Percentiles rank a stretch among this genome's conserved stretches.
These are phyloP conservation scores for Cyprinodon tularosa DNA, from an alignment of 2,113 vertebrate genomes.

Conservation along the genomic window DNA sequence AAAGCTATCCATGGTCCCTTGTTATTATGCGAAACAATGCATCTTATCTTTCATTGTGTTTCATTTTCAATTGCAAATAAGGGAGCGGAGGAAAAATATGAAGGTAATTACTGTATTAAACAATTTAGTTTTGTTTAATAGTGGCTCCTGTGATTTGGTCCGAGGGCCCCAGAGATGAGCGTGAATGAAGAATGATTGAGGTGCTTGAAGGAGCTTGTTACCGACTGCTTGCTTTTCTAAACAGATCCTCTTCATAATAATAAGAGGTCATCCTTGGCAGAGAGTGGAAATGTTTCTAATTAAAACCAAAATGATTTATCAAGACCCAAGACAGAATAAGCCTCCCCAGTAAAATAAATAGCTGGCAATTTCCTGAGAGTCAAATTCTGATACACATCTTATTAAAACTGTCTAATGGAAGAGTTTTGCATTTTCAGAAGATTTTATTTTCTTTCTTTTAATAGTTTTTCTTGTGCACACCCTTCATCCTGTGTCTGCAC, in stretches of 20 bases:
- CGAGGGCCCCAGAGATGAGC: conserved; percentile 56
- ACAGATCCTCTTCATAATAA: conserved; percentile 65
- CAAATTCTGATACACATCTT: conserved; percentile 72
- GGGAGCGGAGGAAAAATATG: conserved; percentile 71
- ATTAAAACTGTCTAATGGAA: conserved; percentile 66
- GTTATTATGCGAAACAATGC: conserved; percentile 75
- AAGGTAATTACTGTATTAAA: conserved; percentile 76
- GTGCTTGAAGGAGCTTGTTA: conserved; percentile 60
- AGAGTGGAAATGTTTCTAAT: conserved; percentile 80
- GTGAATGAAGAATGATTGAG: conserved; percentile 66
- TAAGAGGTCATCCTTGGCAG: conserved; percentile 72
- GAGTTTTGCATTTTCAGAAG: conserved; percentile 29
- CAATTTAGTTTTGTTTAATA: conserved; percentile 78
- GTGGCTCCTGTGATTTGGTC: conserved; percentile 73
- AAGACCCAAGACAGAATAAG: conserved; percentile 58
- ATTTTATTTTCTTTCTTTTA: conserved; percentile 16
- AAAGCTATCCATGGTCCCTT: conserved; percentile 55
- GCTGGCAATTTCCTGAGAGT: conserved; percentile 71
- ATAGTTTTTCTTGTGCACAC: neutral
- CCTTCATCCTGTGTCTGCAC: neutral
- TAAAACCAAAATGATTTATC: conserved; percentile 80
- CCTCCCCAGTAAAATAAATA: conserved; percentile 64
- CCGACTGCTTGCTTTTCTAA: conserved; percentile 53
- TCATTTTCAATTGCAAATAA: conserved; percentile 68
- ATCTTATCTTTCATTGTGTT: conserved; percentile 60